Evolutionary conservation across 2,888 invertebrate genomes (phyloP).

Genomic region (Chironomus tentans): DNA sequence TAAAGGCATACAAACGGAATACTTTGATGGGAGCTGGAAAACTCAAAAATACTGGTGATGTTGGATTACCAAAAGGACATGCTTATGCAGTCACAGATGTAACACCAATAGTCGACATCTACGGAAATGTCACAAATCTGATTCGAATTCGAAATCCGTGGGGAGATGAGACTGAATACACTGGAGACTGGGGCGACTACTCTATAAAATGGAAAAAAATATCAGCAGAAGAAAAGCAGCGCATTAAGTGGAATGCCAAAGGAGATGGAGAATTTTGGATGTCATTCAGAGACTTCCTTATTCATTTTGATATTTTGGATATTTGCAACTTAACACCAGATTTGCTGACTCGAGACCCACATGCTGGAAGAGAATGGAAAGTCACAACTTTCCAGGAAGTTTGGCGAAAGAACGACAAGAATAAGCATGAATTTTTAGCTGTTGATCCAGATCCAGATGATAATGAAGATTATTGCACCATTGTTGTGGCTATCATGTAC

Average conservation of each 20-base stretch:
- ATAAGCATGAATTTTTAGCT: slow-evolving; percentile 52
- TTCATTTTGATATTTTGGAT: slow-evolving; percentile 64
- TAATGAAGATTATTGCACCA: slow-evolving; percentile 58
- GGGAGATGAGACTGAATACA: slow-evolving; percentile 64
- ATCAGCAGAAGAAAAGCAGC: slow-evolving; percentile 65
- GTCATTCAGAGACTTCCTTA: slow-evolving; percentile 71
- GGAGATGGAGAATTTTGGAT: slow-evolving; percentile 94
- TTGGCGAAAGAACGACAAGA: slow-evolving; percentile 45
- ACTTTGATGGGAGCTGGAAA: slow-evolving; percentile 54
- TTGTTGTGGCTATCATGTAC: slow-evolving; percentile 81
- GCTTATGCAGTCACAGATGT: slow-evolving; percentile 61
- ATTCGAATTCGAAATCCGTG: slow-evolving; percentile 61
- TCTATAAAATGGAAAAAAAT: slow-evolving; percentile 73
- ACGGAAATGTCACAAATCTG: slow-evolving; percentile 44
- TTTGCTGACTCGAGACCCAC: slow-evolving; percentile 61
- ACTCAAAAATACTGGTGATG: slow-evolving; percentile 44
- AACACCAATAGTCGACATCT: slow-evolving; percentile 42
- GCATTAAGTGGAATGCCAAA: slow-evolving; percentile 70
- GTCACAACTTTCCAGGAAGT: slow-evolving; percentile 76
- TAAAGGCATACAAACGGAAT: slow-evolving; percentile 46
- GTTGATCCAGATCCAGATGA: slow-evolving; percentile 54
- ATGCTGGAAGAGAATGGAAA: slow-evolving; percentile 62
- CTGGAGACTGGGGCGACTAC: slow-evolving; percentile 61
- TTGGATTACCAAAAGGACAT: slow-evolving; percentile 57
- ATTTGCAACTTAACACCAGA: slow-evolving; percentile 89